phyloP scores from a whole-genome alignment of 2,888 invertebrate species.

The Belgica antarctica region DNA sequence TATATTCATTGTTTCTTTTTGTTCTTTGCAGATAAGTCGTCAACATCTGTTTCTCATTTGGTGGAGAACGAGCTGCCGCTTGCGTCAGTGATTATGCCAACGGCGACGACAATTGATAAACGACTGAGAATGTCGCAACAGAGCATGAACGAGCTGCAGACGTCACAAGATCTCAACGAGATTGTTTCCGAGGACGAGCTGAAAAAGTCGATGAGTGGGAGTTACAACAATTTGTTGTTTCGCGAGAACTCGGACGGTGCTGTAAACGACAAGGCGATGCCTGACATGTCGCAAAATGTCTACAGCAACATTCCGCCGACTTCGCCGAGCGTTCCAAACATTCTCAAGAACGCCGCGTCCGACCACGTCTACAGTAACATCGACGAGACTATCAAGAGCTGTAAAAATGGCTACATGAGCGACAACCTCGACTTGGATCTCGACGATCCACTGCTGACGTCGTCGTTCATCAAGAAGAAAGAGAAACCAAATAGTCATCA shows the following conservation, averaged over 20 bases:
- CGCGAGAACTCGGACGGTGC: constrained; percentile 1
- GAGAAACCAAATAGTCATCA: constrained; percentile 33
- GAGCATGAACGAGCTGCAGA: constrained; percentile 43
- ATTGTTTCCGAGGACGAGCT: constrained; percentile 29
- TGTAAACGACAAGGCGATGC: constrained; percentile 35
- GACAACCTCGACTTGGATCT: constrained; percentile 52
- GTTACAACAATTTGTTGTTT: constrained; percentile 42
- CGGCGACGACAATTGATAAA: constrained; percentile 50
- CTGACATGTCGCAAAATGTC: constrained; percentile 50
- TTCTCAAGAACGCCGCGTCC: constrained; percentile 42
- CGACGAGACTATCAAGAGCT: constrained; percentile 15
- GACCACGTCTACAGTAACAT: constrained; percentile 42
- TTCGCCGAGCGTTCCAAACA: constrained; percentile 44
- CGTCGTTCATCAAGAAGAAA: constrained; percentile 37
- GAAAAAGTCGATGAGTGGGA: constrained; percentile 6
- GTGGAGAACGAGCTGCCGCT: constrained; percentile 65
- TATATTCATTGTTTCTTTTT: constrained; percentile 46
- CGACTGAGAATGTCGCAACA: constrained; percentile 46
- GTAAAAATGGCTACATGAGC: constrained; percentile 26
- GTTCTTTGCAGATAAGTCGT: constrained; percentile 62
- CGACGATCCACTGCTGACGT: constrained; percentile 51
- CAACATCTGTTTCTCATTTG: constrained; percentile 63
- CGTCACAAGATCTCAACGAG: background rate
- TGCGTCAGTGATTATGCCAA: constrained; percentile 55
- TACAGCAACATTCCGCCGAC: constrained; percentile 53